Evolutionary conservation across 2,797 vertebrate genomes (phyloP), one percentile per base, ranked within the genome.

Genomic region (Chelonia mydas): DNA sequence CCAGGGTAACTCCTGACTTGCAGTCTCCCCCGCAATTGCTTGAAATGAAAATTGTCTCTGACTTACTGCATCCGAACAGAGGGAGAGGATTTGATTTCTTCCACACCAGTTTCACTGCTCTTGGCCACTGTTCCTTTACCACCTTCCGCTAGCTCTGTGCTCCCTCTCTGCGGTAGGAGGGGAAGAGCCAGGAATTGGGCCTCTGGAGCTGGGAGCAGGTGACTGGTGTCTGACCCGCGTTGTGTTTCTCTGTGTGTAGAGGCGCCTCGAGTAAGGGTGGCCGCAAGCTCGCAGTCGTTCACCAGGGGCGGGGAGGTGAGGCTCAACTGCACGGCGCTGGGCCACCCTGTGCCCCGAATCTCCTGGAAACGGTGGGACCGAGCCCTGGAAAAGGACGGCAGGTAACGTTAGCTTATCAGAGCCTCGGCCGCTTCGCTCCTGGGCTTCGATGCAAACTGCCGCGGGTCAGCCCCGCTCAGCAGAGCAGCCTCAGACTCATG

Each of bases 361-460:
- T 94, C 96, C 96, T 99, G 99, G 99, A 99, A 97, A 94, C 99
- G 97, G 81, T 98, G 98, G 96, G 99, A 98, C 93, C 97, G 96
- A 84, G 81, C 97, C 3, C 98, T 99, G 94, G 98, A 91, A 89
- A 98, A 98, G 97, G 98, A 97, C 17, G 93, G 97, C 94, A 99
- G 99, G 99, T 99, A 98, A 97, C 16, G 11, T 1, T 28, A 21
- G 19, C 31, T 7, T 8, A 11, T 37, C n/a, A 25, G 65, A 23
- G n/a, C n/a, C 45, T 47, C 4, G 11, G 23, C 11, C 2, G 5
- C 68, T 45, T 27, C 3, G 12, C 27, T 49, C 27, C 23, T 47
- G 74, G 41, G 45, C 21, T 59, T 25, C 51, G 5, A n/a, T 31
- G 61, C 57, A 28, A 76, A 15, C 31, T 37, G 5, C 41, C 10